Evolutionary conservation across 2,797 vertebrate genomes (phyloP), one percentile per base, ranked within the genome.

Genomic region (Gobio occitaniae): DNA sequence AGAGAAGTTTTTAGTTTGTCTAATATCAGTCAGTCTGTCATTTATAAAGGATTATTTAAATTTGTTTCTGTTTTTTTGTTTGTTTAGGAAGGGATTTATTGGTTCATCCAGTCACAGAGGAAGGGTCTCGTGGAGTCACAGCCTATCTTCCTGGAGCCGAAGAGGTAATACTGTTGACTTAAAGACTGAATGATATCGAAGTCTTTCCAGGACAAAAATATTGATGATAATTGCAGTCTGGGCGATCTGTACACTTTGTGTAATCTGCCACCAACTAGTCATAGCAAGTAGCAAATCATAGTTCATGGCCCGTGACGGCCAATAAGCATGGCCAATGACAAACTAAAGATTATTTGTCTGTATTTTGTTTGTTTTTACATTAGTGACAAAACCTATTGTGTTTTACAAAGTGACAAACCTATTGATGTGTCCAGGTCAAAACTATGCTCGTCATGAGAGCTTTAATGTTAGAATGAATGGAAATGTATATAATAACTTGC

Each of bases 51-150:
- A 19, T 29, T 15, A n/a, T 25, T 47, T 48, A 38, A 25, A 2
- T 19, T 47, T 38, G 1, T 21, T 74, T 44, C 9, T 54, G 11
- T 86, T 44, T 59, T 50, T 61, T 80, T 41, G 17, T 91, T 32
- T 9, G 48, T 86, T n/a, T 87, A 99, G 97, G 97, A 6, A 92
- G 93, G 77, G 95, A 96, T 2, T 87, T 99, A 89, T 88, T 99
- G 90, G 96, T 97, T 80, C 97, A 97, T 83, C 97, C 97, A 0
- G 96, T 99, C 4, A 95, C 96, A 4, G 97, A 98, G 19, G 94
- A 97, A 48, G 97, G 96, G 65, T 93, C 95, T 44, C 94, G 93
- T 9, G 97, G 97, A 1, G 95, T 98, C 44, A 97, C 97, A 8
- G 94, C 97, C 63, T 97, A 97, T 88, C 93, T 99, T 85, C 97